phyloP scores from a whole-genome alignment of 2,113 vertebrate genomes.

The Platysternon megacephalum region DNA sequence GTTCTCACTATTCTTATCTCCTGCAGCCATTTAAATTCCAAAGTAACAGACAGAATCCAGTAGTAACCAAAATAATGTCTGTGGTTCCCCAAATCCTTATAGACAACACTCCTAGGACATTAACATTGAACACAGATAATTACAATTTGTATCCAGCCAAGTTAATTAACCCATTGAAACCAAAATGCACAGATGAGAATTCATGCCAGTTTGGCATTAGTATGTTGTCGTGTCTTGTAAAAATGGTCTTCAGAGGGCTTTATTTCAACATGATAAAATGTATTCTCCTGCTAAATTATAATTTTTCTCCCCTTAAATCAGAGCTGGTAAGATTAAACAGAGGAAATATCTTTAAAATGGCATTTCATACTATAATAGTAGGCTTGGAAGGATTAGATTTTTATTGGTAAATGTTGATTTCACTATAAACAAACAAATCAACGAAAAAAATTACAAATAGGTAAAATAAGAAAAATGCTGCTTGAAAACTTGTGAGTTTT shows the following conservation, averaged over 20 bases:
- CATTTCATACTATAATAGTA: not conserved
- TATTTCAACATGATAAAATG: conserved; percentile 36
- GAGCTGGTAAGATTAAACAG: not conserved
- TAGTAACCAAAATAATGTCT: conserved; percentile 75
- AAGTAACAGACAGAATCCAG: conserved; percentile 64
- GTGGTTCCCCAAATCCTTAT: conserved; percentile 68
- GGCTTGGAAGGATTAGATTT: not conserved
- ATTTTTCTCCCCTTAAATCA: not conserved
- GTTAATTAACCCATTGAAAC: conserved; percentile 75
- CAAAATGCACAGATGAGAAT: conserved; percentile 57
- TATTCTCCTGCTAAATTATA: conserved; percentile 6
- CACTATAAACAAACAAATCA: not conserved
- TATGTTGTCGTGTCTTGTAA: conserved; percentile 61
- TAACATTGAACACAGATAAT: conserved; percentile 75
- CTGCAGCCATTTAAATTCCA: conserved; percentile 71
- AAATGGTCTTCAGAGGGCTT: conserved; percentile 47
- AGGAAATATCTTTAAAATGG: not conserved
- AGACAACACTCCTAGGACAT: conserved; percentile 75
- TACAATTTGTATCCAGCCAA: conserved; percentile 75
- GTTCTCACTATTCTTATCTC: conserved; percentile 70
- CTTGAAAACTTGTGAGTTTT: not conserved
- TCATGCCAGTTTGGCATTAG: conserved; percentile 64
- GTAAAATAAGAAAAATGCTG: not conserved
- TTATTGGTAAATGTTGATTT: not conserved
- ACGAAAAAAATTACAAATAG: not conserved